These are phyloP conservation scores for Kryptopterus vitreolus DNA, from an alignment of 2,797 vertebrate genomes.

Conservation along the genomic window DNA sequence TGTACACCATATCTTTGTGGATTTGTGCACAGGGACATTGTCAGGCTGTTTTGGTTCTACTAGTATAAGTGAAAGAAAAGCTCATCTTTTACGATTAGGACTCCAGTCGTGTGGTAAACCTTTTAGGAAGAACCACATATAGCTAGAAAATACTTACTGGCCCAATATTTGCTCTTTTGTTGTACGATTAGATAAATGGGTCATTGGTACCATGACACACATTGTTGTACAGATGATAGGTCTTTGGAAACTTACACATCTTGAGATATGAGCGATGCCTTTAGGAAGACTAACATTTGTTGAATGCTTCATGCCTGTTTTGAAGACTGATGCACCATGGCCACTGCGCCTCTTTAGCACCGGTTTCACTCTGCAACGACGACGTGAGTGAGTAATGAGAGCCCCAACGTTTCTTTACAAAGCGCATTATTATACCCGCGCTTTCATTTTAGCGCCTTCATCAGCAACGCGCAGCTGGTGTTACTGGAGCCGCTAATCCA, in stretches of 20 bases:
- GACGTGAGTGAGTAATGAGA: slow-evolving; percentile 35
- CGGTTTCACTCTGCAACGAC: slow-evolving; percentile 26
- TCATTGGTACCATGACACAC: too few relatives aligned
- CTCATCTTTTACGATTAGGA: too few relatives aligned
- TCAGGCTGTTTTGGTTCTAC: too few relatives aligned
- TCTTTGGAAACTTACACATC: not conserved
- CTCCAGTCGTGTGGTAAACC: too few relatives aligned
- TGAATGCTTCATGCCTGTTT: not conserved
- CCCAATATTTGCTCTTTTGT: too few relatives aligned
- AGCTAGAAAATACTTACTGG: too few relatives aligned
- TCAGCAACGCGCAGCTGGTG: slow-evolving; percentile 26
- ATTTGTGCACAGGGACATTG: too few relatives aligned
- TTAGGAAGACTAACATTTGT: not conserved
- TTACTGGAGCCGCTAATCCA: slow-evolving; percentile 27
- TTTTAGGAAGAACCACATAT: too few relatives aligned
- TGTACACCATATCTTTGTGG: too few relatives aligned
- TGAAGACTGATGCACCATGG: not conserved
- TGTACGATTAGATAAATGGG: too few relatives aligned
- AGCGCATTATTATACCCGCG: slow-evolving; percentile 16
- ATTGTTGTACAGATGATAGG: not conserved
- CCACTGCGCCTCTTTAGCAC: too few relatives aligned
- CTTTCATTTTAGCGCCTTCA: slow-evolving; percentile 5
- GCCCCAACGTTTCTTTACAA: slow-evolving; percentile 15
- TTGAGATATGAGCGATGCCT: not conserved
- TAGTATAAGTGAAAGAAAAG: too few relatives aligned